Evolutionary conservation across 2,113 vertebrate genomes (phyloP).

Genomic region (Kobus ellipsiprymnus): DNA sequence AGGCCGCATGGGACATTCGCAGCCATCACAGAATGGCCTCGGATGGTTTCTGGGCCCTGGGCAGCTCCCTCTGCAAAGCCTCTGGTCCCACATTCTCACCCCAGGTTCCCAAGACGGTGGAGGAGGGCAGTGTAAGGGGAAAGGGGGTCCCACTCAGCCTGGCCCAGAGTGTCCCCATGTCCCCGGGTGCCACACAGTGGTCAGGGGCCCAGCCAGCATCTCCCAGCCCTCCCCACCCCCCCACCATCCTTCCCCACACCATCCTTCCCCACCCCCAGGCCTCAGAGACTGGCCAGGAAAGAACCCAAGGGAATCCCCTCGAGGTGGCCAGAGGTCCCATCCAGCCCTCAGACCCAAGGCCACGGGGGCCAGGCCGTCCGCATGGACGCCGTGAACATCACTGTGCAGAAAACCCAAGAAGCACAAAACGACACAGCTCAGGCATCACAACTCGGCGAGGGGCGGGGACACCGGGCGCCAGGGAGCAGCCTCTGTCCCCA

Average conservation of each 20-base stretch:
- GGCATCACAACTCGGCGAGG: background rate
- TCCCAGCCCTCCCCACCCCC: background rate
- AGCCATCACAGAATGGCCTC: background rate
- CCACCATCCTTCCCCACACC: too few species aligned
- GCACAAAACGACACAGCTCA: background rate
- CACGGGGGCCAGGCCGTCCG: background rate
- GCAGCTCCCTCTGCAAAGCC: background rate
- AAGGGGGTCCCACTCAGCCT: background rate
- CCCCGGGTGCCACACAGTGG: background rate
- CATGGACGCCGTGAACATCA: background rate
- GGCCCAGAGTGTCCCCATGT: background rate
- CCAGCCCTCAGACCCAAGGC: background rate
- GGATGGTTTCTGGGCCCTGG: background rate
- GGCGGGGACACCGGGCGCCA: too few species aligned
- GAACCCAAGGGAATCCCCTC: background rate
- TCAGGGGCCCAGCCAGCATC: background rate
- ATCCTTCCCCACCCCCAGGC: background rate
- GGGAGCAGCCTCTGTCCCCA: background rate
- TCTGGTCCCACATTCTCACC: background rate
- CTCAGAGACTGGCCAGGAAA: background rate
- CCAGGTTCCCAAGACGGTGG: background rate
- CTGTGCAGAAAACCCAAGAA: background rate
- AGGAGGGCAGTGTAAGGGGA: background rate
- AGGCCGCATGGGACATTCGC: background rate
- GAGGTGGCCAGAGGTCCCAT: background rate